Conservation (phyloP, 2,113 vertebrate genomes). For the Oreocharis arfaki region DNA sequence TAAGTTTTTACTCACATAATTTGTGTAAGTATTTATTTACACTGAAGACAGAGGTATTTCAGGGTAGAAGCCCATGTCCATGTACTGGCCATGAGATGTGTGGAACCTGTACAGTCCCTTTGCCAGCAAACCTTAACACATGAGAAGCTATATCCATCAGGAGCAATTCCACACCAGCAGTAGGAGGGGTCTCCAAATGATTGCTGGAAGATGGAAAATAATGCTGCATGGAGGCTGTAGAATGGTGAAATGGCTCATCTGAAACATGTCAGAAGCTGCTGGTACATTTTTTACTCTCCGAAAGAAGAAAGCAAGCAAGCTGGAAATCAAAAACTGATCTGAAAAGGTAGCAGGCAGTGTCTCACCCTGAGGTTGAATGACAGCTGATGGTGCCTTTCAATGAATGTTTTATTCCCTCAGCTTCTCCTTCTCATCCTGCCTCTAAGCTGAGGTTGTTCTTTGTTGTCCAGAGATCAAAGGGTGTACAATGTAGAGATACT, state of each 20-base stretch:
- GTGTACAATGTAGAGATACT: background rate
- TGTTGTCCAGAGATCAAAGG: background rate
- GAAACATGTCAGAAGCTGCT: background rate
- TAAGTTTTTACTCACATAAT: background rate
- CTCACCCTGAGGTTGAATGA: background rate
- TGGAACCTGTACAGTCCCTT: background rate
- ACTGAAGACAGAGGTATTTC: background rate
- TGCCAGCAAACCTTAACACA: background rate
- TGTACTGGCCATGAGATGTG: background rate
- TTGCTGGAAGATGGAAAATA: background rate
- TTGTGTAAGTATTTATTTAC: background rate
- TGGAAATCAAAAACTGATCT: background rate
- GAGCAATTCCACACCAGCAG: background rate
- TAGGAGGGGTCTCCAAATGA: background rate
- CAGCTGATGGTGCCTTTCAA: background rate
- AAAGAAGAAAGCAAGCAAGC: background rate
- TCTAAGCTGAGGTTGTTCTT: background rate
- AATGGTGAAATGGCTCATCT: background rate
- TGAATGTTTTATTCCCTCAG: background rate
- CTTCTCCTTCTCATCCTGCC: background rate
- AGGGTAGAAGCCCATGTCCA: background rate
- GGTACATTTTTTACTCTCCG: background rate
- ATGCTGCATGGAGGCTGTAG: background rate
- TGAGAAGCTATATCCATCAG: background rate
- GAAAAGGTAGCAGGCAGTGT: background rate